Evolutionary conservation across 2,797 vertebrate genomes (phyloP).

Genomic region (Champsocephalus esox): DNA sequence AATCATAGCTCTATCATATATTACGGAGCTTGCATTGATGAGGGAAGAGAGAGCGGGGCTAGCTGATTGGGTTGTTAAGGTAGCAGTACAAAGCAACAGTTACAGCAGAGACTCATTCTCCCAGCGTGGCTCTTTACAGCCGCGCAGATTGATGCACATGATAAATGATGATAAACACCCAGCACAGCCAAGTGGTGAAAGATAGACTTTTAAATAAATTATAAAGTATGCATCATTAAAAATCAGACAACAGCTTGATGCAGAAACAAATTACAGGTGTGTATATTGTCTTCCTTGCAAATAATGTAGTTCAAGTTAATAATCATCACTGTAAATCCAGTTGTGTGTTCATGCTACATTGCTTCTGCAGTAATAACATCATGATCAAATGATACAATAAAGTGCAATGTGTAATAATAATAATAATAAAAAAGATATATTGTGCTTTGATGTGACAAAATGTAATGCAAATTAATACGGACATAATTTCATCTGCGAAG

Average conservation of each 20-base stretch:
- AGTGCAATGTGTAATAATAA: conserved; percentile 53
- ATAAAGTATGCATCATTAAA: conserved; percentile 79
- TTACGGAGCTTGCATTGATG: conserved; percentile 80
- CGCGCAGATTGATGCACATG: conserved; percentile 70
- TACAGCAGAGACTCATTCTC: conserved; percentile 70
- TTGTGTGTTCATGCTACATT: conserved; percentile 62
- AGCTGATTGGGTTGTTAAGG: conserved; percentile 79
- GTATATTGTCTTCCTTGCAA: conserved; percentile 59
- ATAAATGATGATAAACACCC: conserved; percentile 78
- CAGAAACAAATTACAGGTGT: conserved; percentile 69
- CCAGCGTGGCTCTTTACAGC: conserved; percentile 68
- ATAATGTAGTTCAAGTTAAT: conserved; percentile 64
- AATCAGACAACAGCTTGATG: conserved; percentile 67
- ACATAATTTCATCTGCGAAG: conserved; percentile 59
- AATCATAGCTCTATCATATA: conserved; percentile 83
- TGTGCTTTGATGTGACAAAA: conserved; percentile 55
- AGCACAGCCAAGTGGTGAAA: conserved; percentile 62
- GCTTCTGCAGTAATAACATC: conserved; percentile 63
- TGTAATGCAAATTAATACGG: conserved; percentile 59
- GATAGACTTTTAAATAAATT: conserved; percentile 80
- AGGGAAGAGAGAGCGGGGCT: conserved; percentile 74
- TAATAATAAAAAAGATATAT: conserved; percentile 58
- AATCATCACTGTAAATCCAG: conserved; percentile 74
- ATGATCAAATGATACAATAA: conserved; percentile 67
- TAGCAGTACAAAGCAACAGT: conserved; percentile 68